phyloP scores from a whole-genome alignment of 2,113 vertebrate species.

The Prinia subflava region DNA sequence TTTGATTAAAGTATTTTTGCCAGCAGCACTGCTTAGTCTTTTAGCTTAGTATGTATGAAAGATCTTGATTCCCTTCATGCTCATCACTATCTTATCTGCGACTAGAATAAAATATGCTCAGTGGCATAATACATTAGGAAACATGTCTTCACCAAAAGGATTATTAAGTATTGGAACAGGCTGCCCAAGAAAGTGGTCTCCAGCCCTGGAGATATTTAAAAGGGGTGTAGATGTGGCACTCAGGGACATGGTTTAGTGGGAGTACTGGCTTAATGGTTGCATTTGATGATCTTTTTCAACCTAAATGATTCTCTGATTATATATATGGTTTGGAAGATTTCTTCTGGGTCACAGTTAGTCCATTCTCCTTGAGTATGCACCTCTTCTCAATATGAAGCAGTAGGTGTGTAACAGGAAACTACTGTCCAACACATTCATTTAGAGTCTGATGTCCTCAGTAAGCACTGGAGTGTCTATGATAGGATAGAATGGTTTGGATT shows the following conservation, averaged over 20 bases:
- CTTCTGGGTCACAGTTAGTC: background rate
- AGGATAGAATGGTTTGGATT: background rate
- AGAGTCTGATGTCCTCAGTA: background rate
- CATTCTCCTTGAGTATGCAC: background rate
- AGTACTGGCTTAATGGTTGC: background rate
- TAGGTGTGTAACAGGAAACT: background rate
- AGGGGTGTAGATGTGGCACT: fast-evolving
- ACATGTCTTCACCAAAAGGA: background rate
- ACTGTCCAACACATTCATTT: background rate
- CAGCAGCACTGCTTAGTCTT: background rate
- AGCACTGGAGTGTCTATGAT: background rate
- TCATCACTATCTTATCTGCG: background rate
- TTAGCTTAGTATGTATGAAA: background rate
- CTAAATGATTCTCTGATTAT: background rate
- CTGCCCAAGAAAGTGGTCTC: background rate
- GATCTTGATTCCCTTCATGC: background rate
- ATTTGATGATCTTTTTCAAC: background rate
- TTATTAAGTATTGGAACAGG: background rate
- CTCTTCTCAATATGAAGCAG: background rate
- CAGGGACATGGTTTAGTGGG: background rate
- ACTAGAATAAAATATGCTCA: background rate
- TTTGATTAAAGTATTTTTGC: background rate
- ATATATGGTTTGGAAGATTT: background rate
- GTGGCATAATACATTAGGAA: background rate
- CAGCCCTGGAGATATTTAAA: background rate